Evolutionary conservation across 2,113 vertebrate species (phyloP), one percentile per base, ranked within the genome.

Genomic region (Prochilodus magdalenae): DNA sequence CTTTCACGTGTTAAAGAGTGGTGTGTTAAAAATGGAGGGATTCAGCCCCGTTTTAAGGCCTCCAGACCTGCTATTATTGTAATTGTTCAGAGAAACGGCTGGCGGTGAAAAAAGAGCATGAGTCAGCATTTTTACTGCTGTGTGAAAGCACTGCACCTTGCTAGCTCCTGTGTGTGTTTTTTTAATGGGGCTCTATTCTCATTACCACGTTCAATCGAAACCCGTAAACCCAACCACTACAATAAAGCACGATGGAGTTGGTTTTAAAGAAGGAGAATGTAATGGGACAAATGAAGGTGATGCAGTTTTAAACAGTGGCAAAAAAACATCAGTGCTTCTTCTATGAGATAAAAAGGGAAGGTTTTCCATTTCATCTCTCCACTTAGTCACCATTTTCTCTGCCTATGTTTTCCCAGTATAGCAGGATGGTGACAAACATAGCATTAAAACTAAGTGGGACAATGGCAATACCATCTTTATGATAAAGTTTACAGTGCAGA

Each of bases 21-120:
- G 5, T 11, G 89, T 72, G 83, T 85, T 88, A 88, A n/a, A 73
- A 88, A 89, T 83, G 59, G 57, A 73, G 59, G 74, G 85, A 92
- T 91, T 91, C 85, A 91, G 88, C 87, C 89, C 90, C 87, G 87
- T 89, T 75, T 81, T 55, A 87, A 87, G 86, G 88, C 89, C 89
- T 87, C 87, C 77, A 91, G 90, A 88, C 88, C 85, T 92, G 84
- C 87, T 87, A 90, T 92, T 94, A 92, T 86, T 88, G 75, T 80
- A 73, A 86, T 76, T 69, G 85, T 77, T 86, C 75, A 89, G 81
- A 85, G 75, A 87, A 85, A 73, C 26, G 47, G 36, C n/a, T 29
- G 63, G 24, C 51, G 81, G 79, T 84, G 81, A 71, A 44, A 44
- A 44, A 57, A 83, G 77, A 18, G 66, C 20, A 11, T 27, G 44